Evolutionary conservation across 1,140 invertebrate species (phyloP).

Genomic region (Batillaria attramentaria): DNA sequence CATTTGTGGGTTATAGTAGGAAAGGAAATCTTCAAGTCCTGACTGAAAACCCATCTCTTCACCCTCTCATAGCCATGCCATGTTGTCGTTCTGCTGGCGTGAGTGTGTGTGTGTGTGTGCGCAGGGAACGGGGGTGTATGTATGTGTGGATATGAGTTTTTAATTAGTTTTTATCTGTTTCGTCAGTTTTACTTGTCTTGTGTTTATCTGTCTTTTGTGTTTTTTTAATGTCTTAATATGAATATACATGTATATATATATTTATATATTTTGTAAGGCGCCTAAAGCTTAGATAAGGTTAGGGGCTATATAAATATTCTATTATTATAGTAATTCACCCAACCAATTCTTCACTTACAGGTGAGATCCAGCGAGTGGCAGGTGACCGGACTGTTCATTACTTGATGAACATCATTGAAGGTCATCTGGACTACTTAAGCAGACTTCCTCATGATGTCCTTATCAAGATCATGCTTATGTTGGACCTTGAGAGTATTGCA

Average conservation of each 20-base stretch:
- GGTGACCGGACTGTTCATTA: slow-evolving; percentile 25
- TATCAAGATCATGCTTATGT: slow-evolving; percentile 31
- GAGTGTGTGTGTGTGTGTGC: no score
- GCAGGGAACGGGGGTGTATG: no score
- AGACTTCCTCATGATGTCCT: slow-evolving; percentile 38
- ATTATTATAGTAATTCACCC: background rate
- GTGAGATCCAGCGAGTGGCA: slow-evolving; percentile 24
- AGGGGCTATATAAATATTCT: background rate
- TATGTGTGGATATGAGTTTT: no score
- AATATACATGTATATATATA: background rate
- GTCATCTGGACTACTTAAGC: slow-evolving; percentile 36
- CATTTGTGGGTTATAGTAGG: no score
- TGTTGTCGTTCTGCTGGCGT: no score
- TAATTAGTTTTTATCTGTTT: no score
- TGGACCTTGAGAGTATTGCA: slow-evolving; percentile 32
- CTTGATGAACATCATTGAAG: slow-evolving; percentile 21
- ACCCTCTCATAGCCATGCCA: no score
- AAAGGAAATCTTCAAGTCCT: no score
- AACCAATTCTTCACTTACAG: background rate
- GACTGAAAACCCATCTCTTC: no score
- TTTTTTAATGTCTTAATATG: background rate
- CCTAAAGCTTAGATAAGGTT: background rate
- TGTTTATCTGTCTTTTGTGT: background rate
- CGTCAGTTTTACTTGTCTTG: background rate
- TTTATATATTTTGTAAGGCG: background rate